Evolutionary conservation across 2,113 vertebrate genomes (phyloP).

Genomic region (Chinchilla lanigera): DNA sequence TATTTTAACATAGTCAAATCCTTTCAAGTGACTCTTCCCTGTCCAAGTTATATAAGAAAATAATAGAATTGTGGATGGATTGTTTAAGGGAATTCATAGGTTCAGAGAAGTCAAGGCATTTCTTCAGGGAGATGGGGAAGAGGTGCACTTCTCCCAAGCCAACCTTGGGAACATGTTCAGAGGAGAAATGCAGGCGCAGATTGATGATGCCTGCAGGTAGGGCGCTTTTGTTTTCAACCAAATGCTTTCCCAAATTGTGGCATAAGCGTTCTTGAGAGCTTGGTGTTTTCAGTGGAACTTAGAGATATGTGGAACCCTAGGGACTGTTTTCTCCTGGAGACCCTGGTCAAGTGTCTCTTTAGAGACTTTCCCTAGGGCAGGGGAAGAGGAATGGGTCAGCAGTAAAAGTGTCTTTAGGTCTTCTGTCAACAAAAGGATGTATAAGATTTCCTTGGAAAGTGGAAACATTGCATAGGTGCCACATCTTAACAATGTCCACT

Average conservation of each 20-base stretch:
- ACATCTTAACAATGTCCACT: background rate
- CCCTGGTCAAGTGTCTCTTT: no score
- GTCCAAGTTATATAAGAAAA: background rate
- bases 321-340: background rate
- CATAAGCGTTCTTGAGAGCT: background rate
- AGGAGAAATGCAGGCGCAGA: background rate
- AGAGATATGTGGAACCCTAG: background rate
- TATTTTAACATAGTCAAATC: background rate
- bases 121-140: background rate
- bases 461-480: background rate
- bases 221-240: background rate
- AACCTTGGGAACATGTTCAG: background rate
- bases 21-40: background rate
- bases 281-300: background rate
- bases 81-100: background rate
- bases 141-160: background rate
- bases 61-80: background rate
- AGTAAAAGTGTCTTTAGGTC: background rate
- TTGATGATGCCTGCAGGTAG: background rate
- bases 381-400: background rate
- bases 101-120: background rate
- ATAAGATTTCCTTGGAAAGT: background rate
- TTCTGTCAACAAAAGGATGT: background rate
- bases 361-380: background rate
- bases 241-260: background rate